Evolutionary conservation across 2,113 vertebrate genomes (phyloP), one percentile per base, ranked within the genome.

Genomic region (Melanocharis versteri): DNA sequence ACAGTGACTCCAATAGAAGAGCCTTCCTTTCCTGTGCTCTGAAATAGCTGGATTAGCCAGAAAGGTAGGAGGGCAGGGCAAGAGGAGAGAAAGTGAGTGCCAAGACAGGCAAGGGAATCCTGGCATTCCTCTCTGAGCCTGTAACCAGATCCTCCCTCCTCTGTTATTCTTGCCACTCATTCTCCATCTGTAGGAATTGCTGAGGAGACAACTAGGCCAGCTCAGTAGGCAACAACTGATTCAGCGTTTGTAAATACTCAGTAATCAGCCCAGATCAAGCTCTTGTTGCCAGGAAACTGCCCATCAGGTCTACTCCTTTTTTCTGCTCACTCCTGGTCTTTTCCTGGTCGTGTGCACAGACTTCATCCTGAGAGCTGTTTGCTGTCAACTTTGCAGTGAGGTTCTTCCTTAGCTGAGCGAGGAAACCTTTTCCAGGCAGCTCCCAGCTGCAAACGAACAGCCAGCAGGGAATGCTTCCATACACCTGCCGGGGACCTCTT

Each of bases 151-250:
- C 81, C 70, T 91, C 84, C 69, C 35, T 86, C 39, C 54, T 60
- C 70, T 90, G 58, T 87, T 91, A 79, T 50, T 79, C 70, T 94
- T 84, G 82, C 87, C 70, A 87, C 39, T 95, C 48, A 57, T 76
- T 83, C 62, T 78, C 80, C 27, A 71, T 45, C 87, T 66, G 26
- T 61, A 85, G 75, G 54, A 94, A 77, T 12, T 69, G 66, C 62
- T 88, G 73, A 85, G 42, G 65, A 91, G 61, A 87, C 62, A 90
- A 42, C n/a, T 57, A 90, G 78, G 61, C 77, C 93, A 87, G 79
- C 26, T 87, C 50, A 45, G 84, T 50, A 87, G 50, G 81, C 78
- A 89, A 57, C 22, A 89, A 76, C 42, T 80, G 58, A 75, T 85
- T 93, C 83, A 94, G 50, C 42, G 2, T 70, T 94, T 85, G 66